Percentiles rank a stretch among this genome's conserved stretches.
Conservation (phyloP, 1,140 invertebrate species). For the Rhagoletis pomonella region DNA sequence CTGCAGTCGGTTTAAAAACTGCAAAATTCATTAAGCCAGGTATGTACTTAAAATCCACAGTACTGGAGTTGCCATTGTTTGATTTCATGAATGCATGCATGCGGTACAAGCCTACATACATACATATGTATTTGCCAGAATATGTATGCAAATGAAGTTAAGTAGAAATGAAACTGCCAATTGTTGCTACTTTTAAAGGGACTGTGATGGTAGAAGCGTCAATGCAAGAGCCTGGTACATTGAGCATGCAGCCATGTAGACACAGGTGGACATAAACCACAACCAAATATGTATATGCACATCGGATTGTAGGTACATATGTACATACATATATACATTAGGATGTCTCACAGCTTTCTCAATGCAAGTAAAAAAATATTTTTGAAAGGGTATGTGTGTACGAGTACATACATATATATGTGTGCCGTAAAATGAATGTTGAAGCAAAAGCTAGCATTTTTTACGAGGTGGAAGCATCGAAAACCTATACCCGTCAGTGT, state of each 20-base stretch:
- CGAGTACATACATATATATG: no score
- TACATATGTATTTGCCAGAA: background rate
- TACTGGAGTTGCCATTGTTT: background rate
- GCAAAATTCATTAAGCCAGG: background rate
- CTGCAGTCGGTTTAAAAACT: background rate
- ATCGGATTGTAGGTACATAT: background rate
- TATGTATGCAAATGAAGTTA: conserved; percentile 8
- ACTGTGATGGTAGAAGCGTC: no score
- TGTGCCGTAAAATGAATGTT: no score
- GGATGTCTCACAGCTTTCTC: background rate
- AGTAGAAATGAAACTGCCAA: background rate
- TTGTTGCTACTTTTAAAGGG: background rate
- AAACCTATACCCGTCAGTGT: no score
- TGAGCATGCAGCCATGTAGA: background rate
- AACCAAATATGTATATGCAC: background rate
- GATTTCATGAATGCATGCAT: background rate
- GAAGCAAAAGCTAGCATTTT: no score
- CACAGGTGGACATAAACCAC: background rate
- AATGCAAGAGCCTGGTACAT: no score
- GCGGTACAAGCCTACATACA: background rate
- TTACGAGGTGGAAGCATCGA: no score
- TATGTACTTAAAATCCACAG: background rate
- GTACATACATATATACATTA: background rate
- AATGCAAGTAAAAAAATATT: no score
- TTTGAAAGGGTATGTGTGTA: no score